Percentiles rank a stretch among this genome's conserved stretches.
Conservation (phyloP, 2,888 invertebrate genomes). For the Lasioglossum pauxillum region DNA sequence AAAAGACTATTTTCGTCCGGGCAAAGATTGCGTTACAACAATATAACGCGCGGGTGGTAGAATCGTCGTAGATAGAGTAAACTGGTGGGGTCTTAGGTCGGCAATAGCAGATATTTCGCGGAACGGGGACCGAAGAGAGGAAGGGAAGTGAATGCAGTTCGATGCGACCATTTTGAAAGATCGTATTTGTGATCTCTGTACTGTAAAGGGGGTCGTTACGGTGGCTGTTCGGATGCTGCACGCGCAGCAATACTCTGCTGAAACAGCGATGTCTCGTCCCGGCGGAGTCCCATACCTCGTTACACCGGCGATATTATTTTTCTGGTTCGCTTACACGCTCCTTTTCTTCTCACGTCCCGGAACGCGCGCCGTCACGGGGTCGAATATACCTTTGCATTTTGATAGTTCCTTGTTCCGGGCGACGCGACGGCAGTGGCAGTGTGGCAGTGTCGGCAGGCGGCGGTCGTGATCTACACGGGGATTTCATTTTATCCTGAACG, state of each 20-base stretch:
- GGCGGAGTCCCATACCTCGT: slow-evolving; percentile 39
- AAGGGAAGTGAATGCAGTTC: slow-evolving; percentile 6
- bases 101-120: slow-evolving; percentile 3
- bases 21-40: slow-evolving; percentile 9
- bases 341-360: slow-evolving; percentile 26
- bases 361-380: not conserved
- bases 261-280: slow-evolving; percentile 54
- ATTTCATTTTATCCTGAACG: slow-evolving; percentile 1
- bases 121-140: not conserved
- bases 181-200: slow-evolving; percentile 36
- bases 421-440: not conserved
- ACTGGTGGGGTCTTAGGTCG: slow-evolving; percentile 17
- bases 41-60: not conserved
- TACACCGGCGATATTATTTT: slow-evolving; percentile 60
- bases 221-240: slow-evolving; percentile 20
- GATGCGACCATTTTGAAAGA: slow-evolving; percentile 25
- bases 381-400: slow-evolving; percentile 15
- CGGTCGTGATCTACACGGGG: slow-evolving; percentile 1
- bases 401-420: not conserved
- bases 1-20: not conserved
- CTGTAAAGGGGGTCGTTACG: slow-evolving; percentile 35
- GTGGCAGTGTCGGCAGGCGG: not conserved
- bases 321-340: slow-evolving; percentile 45
- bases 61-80: not conserved
- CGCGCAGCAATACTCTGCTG: slow-evolving; percentile 50